Conservation (phyloP, 2,113 vertebrate species). For the Channa maculata region DNA sequence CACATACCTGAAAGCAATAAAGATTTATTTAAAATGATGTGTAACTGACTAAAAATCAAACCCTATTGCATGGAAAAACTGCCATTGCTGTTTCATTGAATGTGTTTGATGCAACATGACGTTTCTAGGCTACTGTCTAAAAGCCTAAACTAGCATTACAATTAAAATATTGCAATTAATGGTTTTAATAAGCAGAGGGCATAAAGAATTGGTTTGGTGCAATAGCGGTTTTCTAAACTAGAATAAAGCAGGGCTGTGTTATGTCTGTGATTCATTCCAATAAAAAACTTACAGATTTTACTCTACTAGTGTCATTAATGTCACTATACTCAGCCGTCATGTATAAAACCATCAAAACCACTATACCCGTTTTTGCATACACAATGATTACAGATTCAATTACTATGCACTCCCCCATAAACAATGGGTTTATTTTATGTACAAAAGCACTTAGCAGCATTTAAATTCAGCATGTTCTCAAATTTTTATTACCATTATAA, state of each 20-base stretch:
- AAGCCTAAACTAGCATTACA: constrained; percentile 44
- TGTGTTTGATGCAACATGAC: constrained; percentile 23
- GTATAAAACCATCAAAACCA: no score
- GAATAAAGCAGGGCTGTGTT: constrained; percentile 68
- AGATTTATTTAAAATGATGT: neutral
- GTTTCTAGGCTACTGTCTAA: constrained; percentile 21
- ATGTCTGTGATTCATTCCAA: constrained; percentile 85
- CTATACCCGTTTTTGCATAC: no score
- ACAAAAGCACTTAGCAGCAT: no score
- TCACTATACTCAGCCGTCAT: neutral
- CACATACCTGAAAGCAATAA: constrained; percentile 28
- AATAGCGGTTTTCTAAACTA: constrained; percentile 63
- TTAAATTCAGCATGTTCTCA: no score
- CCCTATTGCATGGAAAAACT: constrained; percentile 49
- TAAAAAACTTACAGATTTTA: constrained; percentile 68
- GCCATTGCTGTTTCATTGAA: constrained; percentile 28
- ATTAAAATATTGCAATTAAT: constrained; percentile 17
- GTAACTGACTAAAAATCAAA: neutral
- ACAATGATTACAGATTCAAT: no score
- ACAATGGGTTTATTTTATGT: no score
- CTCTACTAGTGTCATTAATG: neutral
- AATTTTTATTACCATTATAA: no score
- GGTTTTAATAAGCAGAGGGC: constrained; percentile 41
- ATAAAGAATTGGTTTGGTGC: constrained; percentile 53
- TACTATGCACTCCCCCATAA: no score